Base-by-base conservation (phyloP, 2,113 vertebrate genomes). In the Ahaetulla prasina region DNA sequence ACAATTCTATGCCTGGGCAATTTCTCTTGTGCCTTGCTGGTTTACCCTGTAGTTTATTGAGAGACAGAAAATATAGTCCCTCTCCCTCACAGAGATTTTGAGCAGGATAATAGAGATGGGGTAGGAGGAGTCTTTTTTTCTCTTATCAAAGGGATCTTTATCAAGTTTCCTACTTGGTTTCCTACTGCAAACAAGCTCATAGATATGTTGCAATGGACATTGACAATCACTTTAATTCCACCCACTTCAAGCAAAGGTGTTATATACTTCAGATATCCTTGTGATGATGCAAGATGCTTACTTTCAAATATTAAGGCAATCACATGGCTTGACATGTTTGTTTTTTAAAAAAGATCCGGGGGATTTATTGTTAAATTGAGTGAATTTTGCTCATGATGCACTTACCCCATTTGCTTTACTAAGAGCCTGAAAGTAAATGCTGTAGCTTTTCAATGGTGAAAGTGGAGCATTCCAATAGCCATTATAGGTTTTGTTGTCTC, bases 391-490 rank as follows among this genome's bases (percentile, higher is more conserved):
- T 90, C 57, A 20, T 49, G 53, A 88, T 85, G 87, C 93, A 98
- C 98, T 98, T 97, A 99, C 99, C 97, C 99, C 99, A 35, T 99
- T 99, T 94, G 99, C 98, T 97, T 98, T 98, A 97, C 99, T 99
- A 92, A 99, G 98, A 93, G 99, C 99, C 97, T 99, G 99, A 96
- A 98, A 99, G 96, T 99, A 99, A 96, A 99, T 99, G 97, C 98
- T 99, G 97, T 99, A 99, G 98, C 99, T 99, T 96, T 99, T 99
- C 95, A 98, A 95, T 0, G 99, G 99, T 5, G 99, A 99, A 30
- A 99, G 98, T 0, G 99, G 99, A 22, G 99, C 98, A 1, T 99
- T 99, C 99, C 98, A 99, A 97, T 98, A 99, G 90, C 99, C 99
- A 0, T 99, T 99, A 94, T 99, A 99, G 54, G 99, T 99, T 96